These are phyloP conservation scores for Drosophila orena DNA, from an alignment of 1,140 invertebrate species.

Conservation along the genomic window DNA sequence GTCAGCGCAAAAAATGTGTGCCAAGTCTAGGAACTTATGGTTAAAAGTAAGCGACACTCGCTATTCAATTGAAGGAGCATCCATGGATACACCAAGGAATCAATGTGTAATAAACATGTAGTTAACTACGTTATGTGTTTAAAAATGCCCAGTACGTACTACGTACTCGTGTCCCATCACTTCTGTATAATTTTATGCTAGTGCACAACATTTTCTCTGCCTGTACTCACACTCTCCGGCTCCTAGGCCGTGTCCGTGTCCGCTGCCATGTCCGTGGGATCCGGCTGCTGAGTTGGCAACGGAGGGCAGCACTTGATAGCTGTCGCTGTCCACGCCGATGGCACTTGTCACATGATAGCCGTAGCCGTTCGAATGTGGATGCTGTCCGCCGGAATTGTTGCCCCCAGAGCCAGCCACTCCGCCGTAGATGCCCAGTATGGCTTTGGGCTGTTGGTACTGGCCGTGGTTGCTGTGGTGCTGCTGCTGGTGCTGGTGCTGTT, in stretches of 20 bases:
- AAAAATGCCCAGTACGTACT: too few relatives aligned
- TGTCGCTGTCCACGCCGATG: constrained; percentile 79
- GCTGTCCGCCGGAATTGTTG: constrained; percentile 17
- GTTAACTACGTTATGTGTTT: too few relatives aligned
- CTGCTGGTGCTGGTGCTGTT: constrained; percentile 60
- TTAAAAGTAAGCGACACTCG: background rate
- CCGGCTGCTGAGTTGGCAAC: constrained; percentile 46
- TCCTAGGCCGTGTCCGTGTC: constrained; percentile 33
- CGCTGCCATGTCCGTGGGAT: constrained; percentile 44
- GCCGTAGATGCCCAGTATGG: constrained; percentile 59
- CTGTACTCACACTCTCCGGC: constrained; percentile 76
- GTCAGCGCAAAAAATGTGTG: background rate
- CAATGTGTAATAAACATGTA: background rate
- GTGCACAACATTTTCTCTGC: background rate
- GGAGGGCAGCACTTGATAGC: constrained; percentile 84
- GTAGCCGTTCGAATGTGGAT: constrained; percentile 72
- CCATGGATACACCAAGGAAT: too few relatives aligned
- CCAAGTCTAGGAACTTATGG: background rate
- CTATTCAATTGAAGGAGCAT: background rate
- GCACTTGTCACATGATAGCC: constrained; percentile 84
- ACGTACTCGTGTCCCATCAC: too few relatives aligned
- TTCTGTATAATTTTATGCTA: background rate
- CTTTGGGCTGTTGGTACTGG: constrained; percentile 54
- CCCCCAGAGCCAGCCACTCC: constrained; percentile 23
- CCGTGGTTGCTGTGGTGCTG: constrained; percentile 59